Percentiles rank a stretch among this genome's conserved stretches.
phyloP scores from a whole-genome alignment of 2,113 vertebrate species.

The Atlantisia rogersi region DNA sequence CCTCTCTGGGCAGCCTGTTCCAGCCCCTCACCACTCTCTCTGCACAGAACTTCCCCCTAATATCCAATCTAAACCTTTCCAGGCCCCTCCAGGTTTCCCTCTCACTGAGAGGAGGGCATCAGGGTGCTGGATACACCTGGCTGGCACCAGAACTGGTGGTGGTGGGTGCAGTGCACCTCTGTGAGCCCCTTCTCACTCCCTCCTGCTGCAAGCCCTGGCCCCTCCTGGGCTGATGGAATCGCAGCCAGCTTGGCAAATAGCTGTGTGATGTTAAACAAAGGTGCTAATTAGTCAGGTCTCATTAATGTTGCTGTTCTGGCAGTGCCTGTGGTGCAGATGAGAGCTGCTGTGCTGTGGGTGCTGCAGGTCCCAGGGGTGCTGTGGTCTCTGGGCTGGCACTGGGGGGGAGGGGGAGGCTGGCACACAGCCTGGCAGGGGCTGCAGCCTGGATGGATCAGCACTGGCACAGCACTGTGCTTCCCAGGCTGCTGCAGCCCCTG shows the following conservation, averaged over 20 bases:
- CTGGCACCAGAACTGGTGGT: neutral
- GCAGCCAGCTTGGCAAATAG: neutral
- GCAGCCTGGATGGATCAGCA: neutral
- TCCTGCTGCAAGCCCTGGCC: neutral
- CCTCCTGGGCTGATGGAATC: fast-evolving
- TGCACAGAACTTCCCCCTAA: no score
- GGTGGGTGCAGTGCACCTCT: neutral
- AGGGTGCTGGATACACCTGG: neutral
- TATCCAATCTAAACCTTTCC: neutral
- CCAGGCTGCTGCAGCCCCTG: neutral
- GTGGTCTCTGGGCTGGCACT: neutral
- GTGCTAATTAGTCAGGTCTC: neutral
- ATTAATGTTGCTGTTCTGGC: neutral
- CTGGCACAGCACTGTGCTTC: neutral
- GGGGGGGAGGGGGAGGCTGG: neutral
- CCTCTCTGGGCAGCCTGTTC: no score
- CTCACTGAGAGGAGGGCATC: fast-evolving
- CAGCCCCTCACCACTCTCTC: no score
- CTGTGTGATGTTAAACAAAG: neutral
- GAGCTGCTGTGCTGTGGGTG: neutral
- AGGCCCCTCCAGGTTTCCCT: neutral
- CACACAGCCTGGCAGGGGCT: neutral
- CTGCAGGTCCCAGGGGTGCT: neutral
- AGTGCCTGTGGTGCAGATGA: neutral
- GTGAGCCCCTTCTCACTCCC: neutral